Base-by-base conservation (phyloP, 30 jellyfish, hydroid and myxozoan genomes). In the Sanderia malayensis region DNA sequence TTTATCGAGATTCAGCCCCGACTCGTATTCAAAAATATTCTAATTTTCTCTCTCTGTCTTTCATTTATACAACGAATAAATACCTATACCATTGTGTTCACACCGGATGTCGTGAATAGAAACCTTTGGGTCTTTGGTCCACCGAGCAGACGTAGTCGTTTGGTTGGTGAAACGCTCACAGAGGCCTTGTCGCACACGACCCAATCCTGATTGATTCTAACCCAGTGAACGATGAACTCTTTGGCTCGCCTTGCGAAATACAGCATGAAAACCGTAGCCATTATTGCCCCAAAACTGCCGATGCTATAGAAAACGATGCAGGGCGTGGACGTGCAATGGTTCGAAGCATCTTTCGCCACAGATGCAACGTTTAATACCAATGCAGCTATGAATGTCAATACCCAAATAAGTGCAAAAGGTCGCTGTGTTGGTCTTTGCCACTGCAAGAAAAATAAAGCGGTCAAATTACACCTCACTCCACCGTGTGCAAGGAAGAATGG, bases 381-480 rank as follows among this genome's bases (percentile, higher is more conserved):
- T 15, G 86, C 86, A 37, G 24, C 72, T 28, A 83, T 63, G 70
- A 83, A 83, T 9, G 68, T 76, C 30, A 74, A 27, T 7, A 83
- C 70, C 95, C 95, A 83, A 26, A 83, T 27, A 15, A 83, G 64
- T 1, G 88, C 83, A 27, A 63, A 58, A 6, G 95, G 95, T 9
- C 95, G 95, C 31, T 83, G 95, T 2, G 95, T 34, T 26, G 95
- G 95, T 30, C 82, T 52, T 37, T 74, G 69, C 95, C 95, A 83
- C 95, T 83, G 60, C 7, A 63, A 58, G 1, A 57, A 18, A 76
- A 74, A 46, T 10, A 19, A 49, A 24, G 26, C 15, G 8, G 8
- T 41, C 15, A 6, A 15, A 41, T 41, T 41, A 15, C 55, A 15
- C 55, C 11, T 41, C 55, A n/a, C n/a, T n/a, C n/a, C n/a, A n/a